Base-by-base conservation (phyloP, 2,113 vertebrate genomes). In the Microtus oregoni region DNA sequence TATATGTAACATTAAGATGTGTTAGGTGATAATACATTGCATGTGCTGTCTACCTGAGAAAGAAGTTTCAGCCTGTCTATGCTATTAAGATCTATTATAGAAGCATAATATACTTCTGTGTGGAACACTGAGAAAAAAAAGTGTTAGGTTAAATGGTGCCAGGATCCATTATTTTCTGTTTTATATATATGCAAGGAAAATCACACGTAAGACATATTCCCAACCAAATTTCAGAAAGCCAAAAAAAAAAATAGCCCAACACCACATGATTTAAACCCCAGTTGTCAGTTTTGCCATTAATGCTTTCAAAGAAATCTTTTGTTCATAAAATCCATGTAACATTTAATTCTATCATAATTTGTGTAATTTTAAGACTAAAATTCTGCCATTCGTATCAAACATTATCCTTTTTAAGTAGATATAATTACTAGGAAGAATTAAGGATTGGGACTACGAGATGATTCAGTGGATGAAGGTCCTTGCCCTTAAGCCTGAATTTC, bases 1-100 rank as follows among this genome's bases (percentile, higher is more conserved):
- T 97, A 94, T 94, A 89, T 89, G 92, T 95, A 94, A 52, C 75
- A 94, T 95, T 94, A 96, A 90, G 86, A 92, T 93, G 41, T 89
- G 81, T 97, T 95, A 95, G 90, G 30, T 70, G 61, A 81, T 85
- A 89, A 88, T 94, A 93, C 72, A 93, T 78, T 79, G 41, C 35
- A 13, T 89, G n/a, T 78, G 47, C 50, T 92, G 44, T 41, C 88
- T 86, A 94, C 44, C 41, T 95, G 68, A n/a, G 47, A 30, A 75
- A 90, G 91, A 90, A 86, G 38, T 93, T 89, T 0, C 28, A 41
- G 38, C 26, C 10, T 70, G 30, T 86, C 17, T 86, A 28, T 79
- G 83, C 68, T 83, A 89, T 44, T 89, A 22, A 68, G 30, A 89
- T 95, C 28, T 88, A 77, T 6, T 87, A 22, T 35, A 85, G 65